Percentiles rank a stretch among this genome's conserved stretches.
phyloP scores from a whole-genome alignment of 2,113 vertebrate genomes.

The Procavia capensis region DNA sequence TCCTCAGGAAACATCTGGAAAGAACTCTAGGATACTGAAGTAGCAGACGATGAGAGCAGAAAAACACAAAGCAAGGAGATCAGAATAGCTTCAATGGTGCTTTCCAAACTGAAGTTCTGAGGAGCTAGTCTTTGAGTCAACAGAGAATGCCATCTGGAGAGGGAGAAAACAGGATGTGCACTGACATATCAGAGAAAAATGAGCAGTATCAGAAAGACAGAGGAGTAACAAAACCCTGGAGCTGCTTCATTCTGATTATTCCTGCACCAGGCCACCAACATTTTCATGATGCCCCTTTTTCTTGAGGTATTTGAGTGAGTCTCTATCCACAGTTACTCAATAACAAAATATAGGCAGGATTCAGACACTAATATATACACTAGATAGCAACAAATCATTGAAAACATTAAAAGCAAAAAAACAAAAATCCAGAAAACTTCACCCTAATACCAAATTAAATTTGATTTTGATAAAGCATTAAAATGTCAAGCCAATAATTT shows the following conservation, averaged over 20 bases:
- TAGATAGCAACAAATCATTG: background rate
- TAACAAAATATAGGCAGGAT: slow-evolving; percentile 46
- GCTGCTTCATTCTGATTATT: background rate
- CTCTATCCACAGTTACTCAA: background rate
- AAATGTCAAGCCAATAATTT: background rate
- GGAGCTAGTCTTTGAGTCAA: background rate
- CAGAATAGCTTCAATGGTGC: background rate
- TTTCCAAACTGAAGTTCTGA: background rate
- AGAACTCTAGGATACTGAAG: background rate
- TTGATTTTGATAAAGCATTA: slow-evolving; percentile 45
- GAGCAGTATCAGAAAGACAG: fast-evolving
- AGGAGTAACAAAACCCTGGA: background rate
- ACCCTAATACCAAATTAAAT: background rate
- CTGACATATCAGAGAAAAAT: background rate
- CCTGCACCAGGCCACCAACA: background rate
- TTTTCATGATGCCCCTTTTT: background rate
- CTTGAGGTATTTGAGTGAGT: background rate
- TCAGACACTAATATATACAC: slow-evolving; percentile 5
- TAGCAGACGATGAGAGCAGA: background rate
- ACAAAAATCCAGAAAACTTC: slow-evolving; percentile 27
- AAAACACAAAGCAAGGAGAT: background rate
- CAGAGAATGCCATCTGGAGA: background rate
- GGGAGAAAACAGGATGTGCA: background rate
- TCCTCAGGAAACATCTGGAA: background rate
- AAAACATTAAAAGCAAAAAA: slow-evolving; percentile 32